Percentiles rank a stretch among this genome's conserved stretches.
Conservation (phyloP, 2,797 vertebrate genomes). For the Pipistrellus nathusii region DNA sequence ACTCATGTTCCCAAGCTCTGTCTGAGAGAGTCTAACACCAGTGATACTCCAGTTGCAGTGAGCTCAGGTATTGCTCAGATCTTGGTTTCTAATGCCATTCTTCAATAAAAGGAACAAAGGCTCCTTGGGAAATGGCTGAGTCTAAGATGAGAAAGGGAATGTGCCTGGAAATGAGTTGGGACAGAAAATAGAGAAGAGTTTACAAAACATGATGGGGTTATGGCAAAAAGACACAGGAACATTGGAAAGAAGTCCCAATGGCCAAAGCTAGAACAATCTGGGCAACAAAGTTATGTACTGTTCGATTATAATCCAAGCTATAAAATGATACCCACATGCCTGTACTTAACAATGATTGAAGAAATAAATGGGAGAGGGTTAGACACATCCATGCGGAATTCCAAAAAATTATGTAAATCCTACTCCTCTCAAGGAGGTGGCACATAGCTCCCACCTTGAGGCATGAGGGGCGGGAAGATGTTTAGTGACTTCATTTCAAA, state of each 20-base stretch:
- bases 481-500: not conserved
- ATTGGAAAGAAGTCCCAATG: not conserved
- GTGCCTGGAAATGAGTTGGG: not conserved
- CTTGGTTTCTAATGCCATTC: not conserved
- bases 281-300: not conserved
- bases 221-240: not conserved
- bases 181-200: not conserved
- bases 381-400: not conserved
- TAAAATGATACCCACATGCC: not conserved
- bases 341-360: not conserved
- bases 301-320: not conserved
- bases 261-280: not conserved
- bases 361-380: not conserved
- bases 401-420: not conserved
- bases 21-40: not conserved
- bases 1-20: not conserved
- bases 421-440: not conserved
- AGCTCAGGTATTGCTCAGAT: not conserved
- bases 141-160: not conserved
- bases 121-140: not conserved
- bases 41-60: not conserved
- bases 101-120: not conserved
- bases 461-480: not conserved
- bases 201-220: not conserved
- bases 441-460: not conserved